Evolutionary conservation across 2,113 vertebrate species (phyloP).

Genomic region (Clarias magur): DNA sequence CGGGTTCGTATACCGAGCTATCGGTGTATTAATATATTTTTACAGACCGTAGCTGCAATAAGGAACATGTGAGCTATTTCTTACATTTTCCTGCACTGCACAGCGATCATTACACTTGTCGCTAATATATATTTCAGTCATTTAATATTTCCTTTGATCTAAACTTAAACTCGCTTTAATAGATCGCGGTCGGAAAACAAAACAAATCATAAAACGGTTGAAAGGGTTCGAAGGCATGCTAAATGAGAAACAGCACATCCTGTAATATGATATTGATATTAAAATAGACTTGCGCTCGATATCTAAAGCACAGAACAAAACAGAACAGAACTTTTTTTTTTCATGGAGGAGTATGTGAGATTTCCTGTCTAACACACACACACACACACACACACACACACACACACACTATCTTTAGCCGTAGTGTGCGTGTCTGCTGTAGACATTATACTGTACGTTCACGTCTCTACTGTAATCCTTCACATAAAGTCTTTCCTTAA

Average conservation of each 20-base stretch:
- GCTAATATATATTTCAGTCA: too few relatives aligned
- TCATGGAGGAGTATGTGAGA: not conserved
- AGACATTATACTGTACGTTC: not conserved
- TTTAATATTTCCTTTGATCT: not conserved
- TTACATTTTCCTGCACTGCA: not conserved
- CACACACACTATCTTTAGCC: too few relatives aligned
- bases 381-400: not conserved
- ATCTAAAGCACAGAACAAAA: not conserved
- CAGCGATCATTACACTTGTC: not conserved
- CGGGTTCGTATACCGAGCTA: too few relatives aligned
- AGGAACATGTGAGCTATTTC: not conserved
- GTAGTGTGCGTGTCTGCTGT: not conserved
- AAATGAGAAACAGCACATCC: not conserved
- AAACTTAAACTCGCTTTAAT: not conserved
- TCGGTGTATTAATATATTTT: too few relatives aligned
- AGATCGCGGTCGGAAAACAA: not conserved
- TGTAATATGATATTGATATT: not conserved
- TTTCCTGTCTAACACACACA: not conserved
- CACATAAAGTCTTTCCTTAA: too few relatives aligned
- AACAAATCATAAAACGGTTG: too few relatives aligned
- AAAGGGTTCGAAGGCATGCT: not conserved
- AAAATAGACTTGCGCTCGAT: not conserved
- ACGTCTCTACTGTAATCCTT: not conserved
- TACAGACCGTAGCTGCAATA: not conserved
- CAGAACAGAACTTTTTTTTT: too few relatives aligned